Conservation (phyloP, 2,888 invertebrate genomes). For the Emmelina monodactyla region DNA sequence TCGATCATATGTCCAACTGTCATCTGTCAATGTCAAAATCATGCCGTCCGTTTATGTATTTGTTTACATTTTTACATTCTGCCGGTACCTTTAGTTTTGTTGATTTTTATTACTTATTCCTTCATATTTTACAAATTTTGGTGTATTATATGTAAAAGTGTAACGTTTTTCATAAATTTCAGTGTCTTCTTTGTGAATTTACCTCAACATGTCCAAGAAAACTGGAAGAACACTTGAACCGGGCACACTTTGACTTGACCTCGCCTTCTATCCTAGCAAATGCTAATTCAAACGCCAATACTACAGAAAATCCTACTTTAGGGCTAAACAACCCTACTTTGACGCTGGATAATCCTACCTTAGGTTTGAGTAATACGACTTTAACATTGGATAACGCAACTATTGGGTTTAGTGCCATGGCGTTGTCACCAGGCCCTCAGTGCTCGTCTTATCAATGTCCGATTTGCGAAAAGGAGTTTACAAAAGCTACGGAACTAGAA, state of each 20-base stretch:
- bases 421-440: slow-evolving; percentile 53
- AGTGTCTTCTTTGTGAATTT: slow-evolving; percentile 82
- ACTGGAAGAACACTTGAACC: slow-evolving; percentile 84
- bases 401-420: slow-evolving; percentile 39
- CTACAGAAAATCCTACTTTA: slow-evolving; percentile 33
- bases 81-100: too few relatives aligned
- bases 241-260: slow-evolving; percentile 82
- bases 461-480: slow-evolving; percentile 76
- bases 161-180: too few relatives aligned
- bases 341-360: slow-evolving; percentile 38
- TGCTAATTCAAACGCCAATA: slow-evolving; percentile 35
- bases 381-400: slow-evolving; percentile 29
- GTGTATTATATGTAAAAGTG: too few relatives aligned
- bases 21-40: too few relatives aligned
- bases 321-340: slow-evolving; percentile 37
- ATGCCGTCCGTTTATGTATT: too few relatives aligned
- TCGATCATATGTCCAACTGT: too few relatives aligned
- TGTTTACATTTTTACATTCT: too few relatives aligned
- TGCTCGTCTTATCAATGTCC: slow-evolving; percentile 75
- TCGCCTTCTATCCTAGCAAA: slow-evolving; percentile 71
- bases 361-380: slow-evolving; percentile 37
- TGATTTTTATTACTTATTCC: too few relatives aligned
- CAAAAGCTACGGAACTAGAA: slow-evolving; percentile 79
- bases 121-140: too few relatives aligned
- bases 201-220: slow-evolving; percentile 75